Base-by-base conservation (phyloP, 2,113 vertebrate genomes). In the Pelecanus crispus region DNA sequence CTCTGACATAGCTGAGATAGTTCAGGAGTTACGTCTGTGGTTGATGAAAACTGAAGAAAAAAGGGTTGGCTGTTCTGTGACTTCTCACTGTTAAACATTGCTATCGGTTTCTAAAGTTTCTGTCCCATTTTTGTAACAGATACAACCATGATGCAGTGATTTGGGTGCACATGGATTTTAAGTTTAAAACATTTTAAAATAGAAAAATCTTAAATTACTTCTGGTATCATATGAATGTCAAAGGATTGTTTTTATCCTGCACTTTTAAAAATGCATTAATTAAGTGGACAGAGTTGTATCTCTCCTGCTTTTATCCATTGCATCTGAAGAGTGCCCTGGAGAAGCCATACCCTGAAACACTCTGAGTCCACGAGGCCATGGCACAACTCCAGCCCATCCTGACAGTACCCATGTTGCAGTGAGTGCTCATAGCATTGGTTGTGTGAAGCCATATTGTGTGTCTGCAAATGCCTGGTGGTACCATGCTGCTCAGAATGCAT, bases 1-100 rank as follows among this genome's bases (percentile, higher is more conserved):
- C n/a, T 92, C 86, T 94, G 70, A 65, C 77, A 80, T 96, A 81
- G 58, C 62, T 85, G 45, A 89, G 81, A 82, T 84, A 75, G 73
- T 85, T 95, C 55, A 67, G 63, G 66, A 91, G 20, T 91, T 70
- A 73, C 2, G 8, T 61, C 70, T 77, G 52, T 58, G 68, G 45
- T 21, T 91, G 66, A 14, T 62, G 36, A 63, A 81, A 91, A 67
- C 36, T 52, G 21, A 65, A 63, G 68, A 31, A 59, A 86, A 72
- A 94, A 65, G 42, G 7, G 11, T 34, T 86, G 79, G 29, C 63
- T 92, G 29, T 77, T 95, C 45, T 92, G 14, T 53, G 36, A 44
- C 10, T 89, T 65, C 25, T 66, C 3, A 5, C 29, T 38, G 22
- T 72, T 70, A 72, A 75, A 75, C 10, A 5, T 28, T 81, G 44